Evolutionary conservation across 2,113 vertebrate species (phyloP), one percentile per base, ranked within the genome.

Genomic region (Elachura formosa): DNA sequence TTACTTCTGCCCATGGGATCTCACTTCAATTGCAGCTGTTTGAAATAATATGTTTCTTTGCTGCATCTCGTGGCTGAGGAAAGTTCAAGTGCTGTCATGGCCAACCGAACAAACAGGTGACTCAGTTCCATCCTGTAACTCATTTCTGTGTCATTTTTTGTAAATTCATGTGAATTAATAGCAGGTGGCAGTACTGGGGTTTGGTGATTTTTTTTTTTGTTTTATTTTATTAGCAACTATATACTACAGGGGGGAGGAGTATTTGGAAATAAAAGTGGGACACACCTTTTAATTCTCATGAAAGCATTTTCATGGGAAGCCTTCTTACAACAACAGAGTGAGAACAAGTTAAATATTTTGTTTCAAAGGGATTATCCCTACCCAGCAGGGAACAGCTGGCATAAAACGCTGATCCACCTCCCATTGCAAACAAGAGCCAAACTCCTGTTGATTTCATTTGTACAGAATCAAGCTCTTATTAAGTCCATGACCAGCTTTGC

Each of bases 291-390:
- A 79, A 93, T 93, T 94, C 78, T 95, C 40, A 52, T 84, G 66
- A 92, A 84, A 84, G 45, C 61, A 43, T 90, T 91, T 80, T 86
- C 79, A 81, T 49, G 63, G 59, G 68, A 93, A 91, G 82, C 68
- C 61, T 85, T 93, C 84, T 87, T 88, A 79, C 22, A 96, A 87
- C 74, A 95, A 71, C 89, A 83, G 58, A 91, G 89, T 94, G 89
- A 91, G 84, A 97, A 71, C 62, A 94, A 96, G 94, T 94, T 93
- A 95, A 95, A 91, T 95, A 95, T 96, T 96, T 89, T 93, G 71
- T 96, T 95, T 93, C 95, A 96, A 86, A 93, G 84, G 71, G 94
- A 94, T 96, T 97, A 94, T 95, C 90, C 91, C 63, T 90, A 64
- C 91, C 82, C 94, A 96, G 72, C 82, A 87, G 87, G 91, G 95